phyloP scores from a whole-genome alignment of 2,888 invertebrate genomes.

The Lamellibrachia columna region DNA sequence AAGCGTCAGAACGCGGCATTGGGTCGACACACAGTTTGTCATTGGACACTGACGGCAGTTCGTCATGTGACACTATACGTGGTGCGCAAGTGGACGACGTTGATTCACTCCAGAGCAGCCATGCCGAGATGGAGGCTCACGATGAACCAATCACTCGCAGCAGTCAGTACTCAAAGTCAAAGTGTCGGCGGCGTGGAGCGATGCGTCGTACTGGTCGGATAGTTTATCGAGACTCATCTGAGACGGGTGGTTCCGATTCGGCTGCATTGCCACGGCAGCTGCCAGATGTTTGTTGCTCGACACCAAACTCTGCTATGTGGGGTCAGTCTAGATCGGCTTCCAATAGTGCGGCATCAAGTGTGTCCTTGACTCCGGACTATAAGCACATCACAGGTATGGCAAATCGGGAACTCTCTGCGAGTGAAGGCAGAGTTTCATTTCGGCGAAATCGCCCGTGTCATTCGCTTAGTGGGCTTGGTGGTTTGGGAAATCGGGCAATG shows the following conservation, averaged over 20 bases:
- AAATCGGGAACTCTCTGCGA: neutral
- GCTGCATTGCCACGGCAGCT: neutral
- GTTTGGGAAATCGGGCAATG: slow-evolving; percentile 3
- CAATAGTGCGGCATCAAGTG: neutral
- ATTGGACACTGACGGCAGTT: neutral
- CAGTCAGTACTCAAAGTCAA: neutral
- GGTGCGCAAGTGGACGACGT: neutral
- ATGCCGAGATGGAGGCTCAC: neutral
- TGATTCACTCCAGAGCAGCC: neutral
- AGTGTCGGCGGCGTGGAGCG: neutral
- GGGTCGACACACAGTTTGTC: neutral
- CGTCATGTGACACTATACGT: neutral
- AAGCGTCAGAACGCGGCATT: neutral
- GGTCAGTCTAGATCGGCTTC: neutral
- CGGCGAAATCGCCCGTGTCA: slow-evolving; percentile 12
- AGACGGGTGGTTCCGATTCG: neutral
- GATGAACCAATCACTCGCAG: neutral
- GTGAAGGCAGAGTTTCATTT: neutral
- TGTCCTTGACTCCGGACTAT: neutral
- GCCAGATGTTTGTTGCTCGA: neutral
- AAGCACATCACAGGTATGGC: slow-evolving; percentile 3
- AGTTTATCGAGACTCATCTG: slow-evolving; percentile 3
- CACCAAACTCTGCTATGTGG: neutral
- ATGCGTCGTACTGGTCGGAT: neutral
- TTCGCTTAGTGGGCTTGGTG: slow-evolving; percentile 16